Base-by-base conservation (phyloP, 2,113 vertebrate species). In the Pipra filicauda region DNA sequence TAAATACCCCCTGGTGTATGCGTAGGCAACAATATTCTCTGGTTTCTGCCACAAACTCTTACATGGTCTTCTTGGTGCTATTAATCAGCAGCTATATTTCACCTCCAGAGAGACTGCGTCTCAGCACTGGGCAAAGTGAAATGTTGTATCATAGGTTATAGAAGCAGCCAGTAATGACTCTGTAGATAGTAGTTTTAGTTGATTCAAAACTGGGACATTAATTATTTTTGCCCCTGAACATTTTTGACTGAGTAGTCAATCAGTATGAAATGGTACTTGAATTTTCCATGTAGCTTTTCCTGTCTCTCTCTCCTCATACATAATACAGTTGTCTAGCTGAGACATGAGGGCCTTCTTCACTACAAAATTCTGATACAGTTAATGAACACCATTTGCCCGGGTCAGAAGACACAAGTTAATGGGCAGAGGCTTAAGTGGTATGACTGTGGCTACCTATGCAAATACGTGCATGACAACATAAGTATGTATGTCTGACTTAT, bases 81-180 rank as follows among this genome's bases (percentile, higher is more conserved):
- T 93, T 95, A 91, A 88, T 94, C 91, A 88, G 59, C 85, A 85
- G n/a, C 75, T 83, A 8, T n/a, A 71, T 88, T 88, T 97, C 90
- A 78, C 55, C 22, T 88, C 58, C 43, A n/a, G 55, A 62, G 49
- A 51, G 46, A 70, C 44, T 88, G 20, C 37, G 33, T 84, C 65
- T 81, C 83, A 72, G 13, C 44, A 9, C 35, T 49, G 65, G 65
- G 52, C 64, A 64, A 41, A 52, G 28, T 83, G 64, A 86, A 93
- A 67, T 64, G 41, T 4, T 0, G 0, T 82, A 14, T 64, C 48
- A 35, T 73, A 6, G 31, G 5, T 67, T 74, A 28, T 0, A 59
- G 43, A 57, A 86, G 17, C 51, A 88, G 15, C 35, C 52, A 30
- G 41, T 62, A 71, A 52, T 52, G 73, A 28, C 35, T 70, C 62